Percentiles rank a stretch among this genome's conserved stretches.
phyloP scores from a whole-genome alignment of 2,113 vertebrate species.

The Sander vitreus region DNA sequence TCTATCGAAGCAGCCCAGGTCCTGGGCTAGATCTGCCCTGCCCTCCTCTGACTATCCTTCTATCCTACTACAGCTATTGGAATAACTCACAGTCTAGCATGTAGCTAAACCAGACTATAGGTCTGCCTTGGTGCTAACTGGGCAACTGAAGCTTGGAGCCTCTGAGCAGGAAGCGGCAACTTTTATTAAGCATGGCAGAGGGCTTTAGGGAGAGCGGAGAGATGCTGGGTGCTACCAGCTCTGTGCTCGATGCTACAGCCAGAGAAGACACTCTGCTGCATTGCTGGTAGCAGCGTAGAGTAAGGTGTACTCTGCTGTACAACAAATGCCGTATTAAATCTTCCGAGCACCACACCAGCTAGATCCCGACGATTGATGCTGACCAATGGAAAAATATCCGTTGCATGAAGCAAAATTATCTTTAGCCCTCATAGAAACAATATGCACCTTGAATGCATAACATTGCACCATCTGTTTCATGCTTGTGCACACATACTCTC shows the following conservation, averaged over 20 bases:
- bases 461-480: slow-evolving; percentile 50
- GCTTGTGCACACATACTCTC: slow-evolving; percentile 54
- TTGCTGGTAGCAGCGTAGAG: slow-evolving; percentile 46
- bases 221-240: slow-evolving; percentile 68
- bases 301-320: slow-evolving; percentile 7
- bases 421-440: slow-evolving; percentile 32
- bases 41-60: slow-evolving; percentile 64
- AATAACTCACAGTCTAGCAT: slow-evolving; percentile 84
- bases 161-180: slow-evolving; percentile 81
- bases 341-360: slow-evolving; percentile 24
- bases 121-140: slow-evolving; percentile 87
- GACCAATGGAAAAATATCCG: slow-evolving; percentile 15
- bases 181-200: slow-evolving; percentile 83
- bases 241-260: slow-evolving; percentile 53
- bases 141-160: slow-evolving; percentile 82
- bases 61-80: slow-evolving; percentile 50
- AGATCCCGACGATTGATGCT: slow-evolving; percentile 32
- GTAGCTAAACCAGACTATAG: slow-evolving; percentile 83
- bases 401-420: slow-evolving; percentile 43
- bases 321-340: slow-evolving; percentile 45
- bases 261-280: slow-evolving; percentile 61
- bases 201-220: slow-evolving; percentile 62
- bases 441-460: slow-evolving; percentile 48
- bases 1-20: slow-evolving; percentile 84
- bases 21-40: slow-evolving; percentile 77